Conservation (phyloP, 2,113 vertebrate genomes). For the Poicephalus meyeri region DNA sequence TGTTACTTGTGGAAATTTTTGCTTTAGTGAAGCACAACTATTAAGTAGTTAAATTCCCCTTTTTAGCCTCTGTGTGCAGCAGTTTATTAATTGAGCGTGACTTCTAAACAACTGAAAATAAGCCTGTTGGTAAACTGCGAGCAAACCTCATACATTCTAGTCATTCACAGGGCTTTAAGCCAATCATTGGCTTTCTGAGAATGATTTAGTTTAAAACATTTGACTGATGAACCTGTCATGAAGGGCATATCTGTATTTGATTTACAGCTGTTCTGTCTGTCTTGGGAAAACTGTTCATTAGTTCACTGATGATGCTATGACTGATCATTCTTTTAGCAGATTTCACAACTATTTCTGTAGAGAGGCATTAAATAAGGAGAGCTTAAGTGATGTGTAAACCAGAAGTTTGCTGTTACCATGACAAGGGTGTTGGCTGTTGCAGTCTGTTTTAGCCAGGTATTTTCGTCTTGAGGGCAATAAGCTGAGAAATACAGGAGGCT, state of each 20-base stretch:
- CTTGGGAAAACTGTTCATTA: neutral
- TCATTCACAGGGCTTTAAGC: neutral
- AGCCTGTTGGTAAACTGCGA: neutral
- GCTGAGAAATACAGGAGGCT: neutral
- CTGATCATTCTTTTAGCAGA: neutral
- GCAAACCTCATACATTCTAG: neutral
- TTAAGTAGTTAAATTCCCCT: neutral
- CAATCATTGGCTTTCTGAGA: neutral
- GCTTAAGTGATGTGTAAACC: neutral
- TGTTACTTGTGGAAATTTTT: neutral
- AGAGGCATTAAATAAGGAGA: neutral
- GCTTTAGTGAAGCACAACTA: neutral
- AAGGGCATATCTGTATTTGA: fast-evolving
- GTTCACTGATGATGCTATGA: neutral
- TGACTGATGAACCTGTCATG: neutral
- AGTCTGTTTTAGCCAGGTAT: neutral
- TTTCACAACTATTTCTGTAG: neutral
- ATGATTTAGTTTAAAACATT: neutral
- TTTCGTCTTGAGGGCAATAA: neutral
- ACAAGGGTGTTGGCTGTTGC: neutral
- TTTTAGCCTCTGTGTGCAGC: neutral
- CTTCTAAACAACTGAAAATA: neutral
- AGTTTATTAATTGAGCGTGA: neutral
- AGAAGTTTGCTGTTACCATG: neutral
- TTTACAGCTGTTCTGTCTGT: neutral